These are phyloP conservation scores for Paraescarpia echinospica DNA, from an alignment of 1,140 invertebrate genomes.

Conservation along the genomic window DNA sequence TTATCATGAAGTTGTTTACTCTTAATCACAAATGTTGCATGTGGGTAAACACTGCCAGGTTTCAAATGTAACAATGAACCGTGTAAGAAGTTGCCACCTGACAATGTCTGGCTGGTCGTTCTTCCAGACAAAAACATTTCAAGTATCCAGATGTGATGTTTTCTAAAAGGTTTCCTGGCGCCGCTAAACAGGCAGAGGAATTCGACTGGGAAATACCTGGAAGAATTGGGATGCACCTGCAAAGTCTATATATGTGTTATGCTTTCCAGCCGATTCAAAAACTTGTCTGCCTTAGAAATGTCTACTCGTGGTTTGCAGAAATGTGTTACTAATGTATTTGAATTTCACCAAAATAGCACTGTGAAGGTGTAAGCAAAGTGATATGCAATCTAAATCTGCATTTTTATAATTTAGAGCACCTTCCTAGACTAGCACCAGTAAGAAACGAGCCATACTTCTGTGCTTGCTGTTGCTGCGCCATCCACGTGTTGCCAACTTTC, in stretches of 20 bases:
- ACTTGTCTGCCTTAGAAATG: not conserved
- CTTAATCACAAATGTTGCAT: not conserved
- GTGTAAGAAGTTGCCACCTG: not conserved
- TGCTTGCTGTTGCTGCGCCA: not conserved
- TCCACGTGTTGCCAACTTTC: not conserved
- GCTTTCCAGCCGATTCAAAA: not conserved
- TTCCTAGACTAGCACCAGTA: not conserved
- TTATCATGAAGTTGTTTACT: not conserved
- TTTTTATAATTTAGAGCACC: not conserved
- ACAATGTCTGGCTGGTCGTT: too few species aligned
- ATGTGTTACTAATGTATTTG: not conserved
- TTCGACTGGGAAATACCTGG: not conserved
- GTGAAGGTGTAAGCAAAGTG: not conserved
- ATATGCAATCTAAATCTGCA: not conserved
- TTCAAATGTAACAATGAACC: not conserved
- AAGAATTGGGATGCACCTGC: not conserved
- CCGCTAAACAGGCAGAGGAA: too few species aligned
- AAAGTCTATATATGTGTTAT: not conserved
- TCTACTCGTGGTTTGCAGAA: not conserved
- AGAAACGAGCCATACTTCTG: not conserved
- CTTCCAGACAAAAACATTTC: too few species aligned
- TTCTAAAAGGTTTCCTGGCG: too few species aligned
- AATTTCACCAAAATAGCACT: not conserved
- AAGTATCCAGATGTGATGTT: too few species aligned
- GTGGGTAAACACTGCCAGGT: not conserved